These are phyloP conservation scores for Zaprionus davidi DNA, from an alignment of 1,140 invertebrate genomes.

Conservation along the genomic window DNA sequence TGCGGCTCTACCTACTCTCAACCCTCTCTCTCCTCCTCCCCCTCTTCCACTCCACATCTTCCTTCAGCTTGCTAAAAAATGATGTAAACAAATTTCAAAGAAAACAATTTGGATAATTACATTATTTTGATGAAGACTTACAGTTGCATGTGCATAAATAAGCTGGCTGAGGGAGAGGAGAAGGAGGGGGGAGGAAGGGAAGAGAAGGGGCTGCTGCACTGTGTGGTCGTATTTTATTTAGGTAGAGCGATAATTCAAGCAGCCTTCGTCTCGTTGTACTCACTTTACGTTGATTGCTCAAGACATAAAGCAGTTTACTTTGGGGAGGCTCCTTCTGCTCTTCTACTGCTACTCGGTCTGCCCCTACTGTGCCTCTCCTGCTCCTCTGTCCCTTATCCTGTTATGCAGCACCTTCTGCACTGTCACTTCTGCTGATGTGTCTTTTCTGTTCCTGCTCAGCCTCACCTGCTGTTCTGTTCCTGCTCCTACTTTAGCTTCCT, in stretches of 20 bases:
- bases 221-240: conserved; percentile 58
- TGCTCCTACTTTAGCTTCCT: no score
- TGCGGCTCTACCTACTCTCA: conserved; percentile 8
- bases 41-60: not conserved
- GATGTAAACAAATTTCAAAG: conserved; percentile 82
- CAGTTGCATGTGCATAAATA: conserved; percentile 66
- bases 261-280: not conserved
- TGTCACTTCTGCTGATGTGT: no score
- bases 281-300: conserved; percentile 1
- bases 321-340: not conserved
- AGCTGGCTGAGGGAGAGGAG: conserved; percentile 14
- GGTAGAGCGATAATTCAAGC: conserved; percentile 2
- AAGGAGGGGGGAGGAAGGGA: not conserved
- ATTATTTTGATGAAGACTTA: conserved; percentile 79
- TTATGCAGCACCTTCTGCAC: no score
- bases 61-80: conserved; percentile 42
- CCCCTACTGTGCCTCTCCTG: no score
- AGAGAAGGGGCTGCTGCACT: conserved; percentile 14
- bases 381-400: no score
- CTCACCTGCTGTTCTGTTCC: no score
- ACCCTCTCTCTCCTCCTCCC: not conserved
- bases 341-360: no score
- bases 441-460: not conserved
- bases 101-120: conserved; percentile 83
- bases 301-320: conserved; percentile 1